Conservation (phyloP, 92 coral and sea anemone species). For the Zoanthus sociatus region DNA sequence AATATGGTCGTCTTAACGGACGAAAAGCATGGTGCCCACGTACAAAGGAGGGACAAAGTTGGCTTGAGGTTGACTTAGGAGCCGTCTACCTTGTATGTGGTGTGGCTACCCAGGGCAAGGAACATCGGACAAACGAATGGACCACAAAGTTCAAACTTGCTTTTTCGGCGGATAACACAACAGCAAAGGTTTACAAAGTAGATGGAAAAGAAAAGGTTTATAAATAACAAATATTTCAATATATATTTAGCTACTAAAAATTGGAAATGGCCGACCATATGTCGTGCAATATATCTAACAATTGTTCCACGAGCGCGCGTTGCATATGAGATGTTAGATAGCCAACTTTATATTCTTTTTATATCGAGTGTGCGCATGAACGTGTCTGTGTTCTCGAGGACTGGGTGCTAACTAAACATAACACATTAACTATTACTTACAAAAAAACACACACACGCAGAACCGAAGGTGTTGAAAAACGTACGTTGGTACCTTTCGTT, state of each 20-base stretch:
- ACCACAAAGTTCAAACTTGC: constrained; percentile 60
- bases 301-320: too few species aligned
- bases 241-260: neutral
- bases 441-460: too few species aligned
- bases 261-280: neutral
- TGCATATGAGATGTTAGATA: too few species aligned
- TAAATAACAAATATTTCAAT: neutral
- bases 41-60: constrained; percentile 31
- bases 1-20: constrained; percentile 69
- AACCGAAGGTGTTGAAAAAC: too few species aligned
- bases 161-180: constrained; percentile 53
- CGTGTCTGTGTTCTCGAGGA: too few species aligned
- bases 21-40: constrained; percentile 72
- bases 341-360: too few species aligned
- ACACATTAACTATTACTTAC: too few species aligned
- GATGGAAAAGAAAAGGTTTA: constrained; percentile 35
- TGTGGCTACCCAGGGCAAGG: constrained; percentile 76
- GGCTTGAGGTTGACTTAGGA: constrained; percentile 74
- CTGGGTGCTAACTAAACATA: too few species aligned
- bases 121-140: constrained; percentile 49
- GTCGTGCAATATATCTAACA: too few species aligned
- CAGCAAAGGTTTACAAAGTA: constrained; percentile 35
- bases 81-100: constrained; percentile 63
- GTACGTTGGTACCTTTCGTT: too few species aligned
- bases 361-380: too few species aligned